Percentiles rank a stretch among this genome's conserved stretches.
Evolutionary conservation across 2,797 vertebrate species (phyloP).

Genomic region (Potorous gilbertii): DNA sequence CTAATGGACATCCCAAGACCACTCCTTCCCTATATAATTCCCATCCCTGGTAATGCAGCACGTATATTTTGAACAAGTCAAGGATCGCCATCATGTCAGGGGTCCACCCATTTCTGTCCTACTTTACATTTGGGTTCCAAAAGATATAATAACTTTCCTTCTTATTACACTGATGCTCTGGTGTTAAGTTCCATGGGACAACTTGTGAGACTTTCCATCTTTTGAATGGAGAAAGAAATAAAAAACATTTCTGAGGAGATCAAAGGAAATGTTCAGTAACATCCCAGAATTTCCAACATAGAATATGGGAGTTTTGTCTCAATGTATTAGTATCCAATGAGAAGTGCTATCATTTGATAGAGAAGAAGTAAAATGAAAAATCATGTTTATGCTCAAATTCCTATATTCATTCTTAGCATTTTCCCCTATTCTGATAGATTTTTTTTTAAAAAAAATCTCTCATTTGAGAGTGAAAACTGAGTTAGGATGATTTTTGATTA

Average conservation of each 20-base stretch:
- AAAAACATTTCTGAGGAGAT: too few relatives aligned
- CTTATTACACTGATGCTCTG: too few relatives aligned
- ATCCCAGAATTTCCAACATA: too few relatives aligned
- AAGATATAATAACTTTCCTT: too few relatives aligned
- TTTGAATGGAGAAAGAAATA: background rate
- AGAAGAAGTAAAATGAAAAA: background rate
- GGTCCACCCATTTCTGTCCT: background rate
- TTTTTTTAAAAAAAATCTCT: background rate
- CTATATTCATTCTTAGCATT: rapidly evolving
- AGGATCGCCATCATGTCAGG: background rate
- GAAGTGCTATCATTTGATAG: background rate
- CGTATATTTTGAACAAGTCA: background rate
- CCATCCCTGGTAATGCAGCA: background rate
- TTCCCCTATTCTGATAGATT: background rate
- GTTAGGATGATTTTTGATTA: background rate
- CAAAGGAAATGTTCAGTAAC: rapidly evolving
- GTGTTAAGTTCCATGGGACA: background rate
- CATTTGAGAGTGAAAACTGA: background rate
- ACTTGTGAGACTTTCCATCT: background rate
- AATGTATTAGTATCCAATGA: rapidly evolving
- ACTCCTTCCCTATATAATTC: background rate
- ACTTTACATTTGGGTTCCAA: background rate
- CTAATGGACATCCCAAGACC: background rate
- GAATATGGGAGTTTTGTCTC: background rate
- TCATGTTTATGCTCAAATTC: too few relatives aligned